These are phyloP conservation scores for Lacanobia wlatinum DNA, from an alignment of 2,888 invertebrate genomes.

Conservation along the genomic window DNA sequence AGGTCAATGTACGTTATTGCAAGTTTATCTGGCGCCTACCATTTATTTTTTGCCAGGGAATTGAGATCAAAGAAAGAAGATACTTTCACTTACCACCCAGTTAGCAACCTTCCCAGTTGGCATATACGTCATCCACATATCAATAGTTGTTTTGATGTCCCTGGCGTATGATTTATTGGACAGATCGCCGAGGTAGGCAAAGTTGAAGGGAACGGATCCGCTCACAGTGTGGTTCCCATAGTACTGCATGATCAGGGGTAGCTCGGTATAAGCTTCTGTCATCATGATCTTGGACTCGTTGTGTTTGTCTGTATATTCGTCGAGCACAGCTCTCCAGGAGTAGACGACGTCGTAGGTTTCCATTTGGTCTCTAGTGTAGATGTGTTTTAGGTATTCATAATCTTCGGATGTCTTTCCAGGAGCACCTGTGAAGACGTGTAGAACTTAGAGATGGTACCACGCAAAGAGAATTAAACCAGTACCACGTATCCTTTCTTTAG, in stretches of 20 bases:
- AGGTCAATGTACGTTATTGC: too few relatives aligned
- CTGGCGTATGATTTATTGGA: slow-evolving; percentile 86
- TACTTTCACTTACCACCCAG: slow-evolving; percentile 91
- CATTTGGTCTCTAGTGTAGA: slow-evolving; percentile 89
- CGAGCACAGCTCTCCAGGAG: slow-evolving; percentile 91
- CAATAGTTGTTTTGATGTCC: slow-evolving; percentile 88
- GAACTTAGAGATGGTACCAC: neutral
- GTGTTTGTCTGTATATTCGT: slow-evolving; percentile 84
- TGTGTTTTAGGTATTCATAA: slow-evolving; percentile 89
- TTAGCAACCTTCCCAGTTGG: slow-evolving; percentile 90
- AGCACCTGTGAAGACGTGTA: slow-evolving; percentile 14
- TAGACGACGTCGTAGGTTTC: slow-evolving; percentile 92
- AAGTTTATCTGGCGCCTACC: too few relatives aligned
- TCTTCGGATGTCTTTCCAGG: slow-evolving; percentile 79
- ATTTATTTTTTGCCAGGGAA: too few relatives aligned
- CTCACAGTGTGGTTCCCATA: slow-evolving; percentile 89
- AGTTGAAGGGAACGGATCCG: slow-evolving; percentile 93
- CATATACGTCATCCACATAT: slow-evolving; percentile 91
- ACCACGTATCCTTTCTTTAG: neutral
- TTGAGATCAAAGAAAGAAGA: neutral
- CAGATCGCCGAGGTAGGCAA: slow-evolving; percentile 90
- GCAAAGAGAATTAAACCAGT: too few relatives aligned
- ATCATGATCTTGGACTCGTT: slow-evolving; percentile 89
- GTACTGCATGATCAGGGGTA: slow-evolving; percentile 89
- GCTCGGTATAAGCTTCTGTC: slow-evolving; percentile 91